Evolutionary conservation across 1,140 invertebrate species (phyloP), one percentile per base, ranked within the genome.

Genomic region (Stegodyphus mimosarum): DNA sequence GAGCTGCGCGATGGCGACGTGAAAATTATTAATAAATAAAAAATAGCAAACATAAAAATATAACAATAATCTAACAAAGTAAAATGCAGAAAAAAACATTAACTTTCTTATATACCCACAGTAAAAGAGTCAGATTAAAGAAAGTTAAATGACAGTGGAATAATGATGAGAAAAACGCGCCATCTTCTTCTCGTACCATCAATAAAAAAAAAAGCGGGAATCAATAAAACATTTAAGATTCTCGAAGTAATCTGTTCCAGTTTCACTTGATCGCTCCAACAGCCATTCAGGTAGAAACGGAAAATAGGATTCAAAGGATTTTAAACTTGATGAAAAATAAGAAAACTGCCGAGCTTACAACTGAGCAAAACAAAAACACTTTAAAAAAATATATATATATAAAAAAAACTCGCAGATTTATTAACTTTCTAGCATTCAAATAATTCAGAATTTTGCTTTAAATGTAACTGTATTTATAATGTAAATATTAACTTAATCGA

Each of bases 181-280:
- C 33, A 5, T 69, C 18, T 48, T 48, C 10, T 6, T 69, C 67
- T 69, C 9, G 17, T 17, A 33, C 10, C 18, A 69, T 33, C 0
- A 13, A 48, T 6, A 69, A 48, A 7, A 72, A 7, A n/a, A 72
- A 4, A 5, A 51, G 70, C 15, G 13, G 15, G 70, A 11, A 51
- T 51, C 17, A 17, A 69, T n/a, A 17, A n/a, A 50, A 72, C n/a
- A 51, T 51, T n/a, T 72, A 48, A 48, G 67, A 48, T 69, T 69
- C 17, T n/a, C 70, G 50, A 15, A 50, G 50, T 49, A 72, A 72
- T 6, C 6, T n/a, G 70, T 52, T 72, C 70, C 70, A 72, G 49
- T 72, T 72, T 72, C 70, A 72, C 50, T 51, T 72, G 3, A 72
- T 72, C 49, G 70, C 70, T 17, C 70, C 18, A 18, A 17, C 15